phyloP scores from a whole-genome alignment of 2,797 vertebrate species.

The Anas bernieri region DNA sequence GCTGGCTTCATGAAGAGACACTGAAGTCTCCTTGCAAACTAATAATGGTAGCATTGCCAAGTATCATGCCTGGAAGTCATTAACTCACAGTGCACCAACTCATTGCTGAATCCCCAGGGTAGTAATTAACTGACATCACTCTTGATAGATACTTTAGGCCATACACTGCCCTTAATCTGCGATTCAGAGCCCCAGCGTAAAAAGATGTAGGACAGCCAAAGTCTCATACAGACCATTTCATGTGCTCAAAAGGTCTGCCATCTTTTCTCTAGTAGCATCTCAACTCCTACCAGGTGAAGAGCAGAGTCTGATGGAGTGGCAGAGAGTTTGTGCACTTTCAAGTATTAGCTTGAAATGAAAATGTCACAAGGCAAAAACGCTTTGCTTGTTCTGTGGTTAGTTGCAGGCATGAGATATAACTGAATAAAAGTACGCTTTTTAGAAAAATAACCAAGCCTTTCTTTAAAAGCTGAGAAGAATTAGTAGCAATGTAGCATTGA shows the following conservation, averaged over 20 bases:
- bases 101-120: not conserved
- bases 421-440: not conserved
- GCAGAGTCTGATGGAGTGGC: not conserved
- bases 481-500: not conserved
- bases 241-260: not conserved
- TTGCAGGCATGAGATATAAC: not conserved
- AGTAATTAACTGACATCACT: constrained; percentile 54
- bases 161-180: not conserved
- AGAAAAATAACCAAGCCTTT: not conserved
- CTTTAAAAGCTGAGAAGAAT: not conserved
- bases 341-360: not conserved
- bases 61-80: constrained; percentile 61
- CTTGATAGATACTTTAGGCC: not conserved
- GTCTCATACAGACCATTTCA: not conserved
- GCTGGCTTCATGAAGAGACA: not conserved
- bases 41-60: constrained; percentile 40
- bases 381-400: not conserved
- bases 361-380: not conserved
- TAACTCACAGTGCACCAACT: constrained; percentile 45
- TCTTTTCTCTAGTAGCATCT: not conserved
- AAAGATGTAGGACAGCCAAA: not conserved
- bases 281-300: not conserved
- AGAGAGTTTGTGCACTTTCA: not conserved
- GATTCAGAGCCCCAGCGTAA: not conserved
- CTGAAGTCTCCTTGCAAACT: constrained; percentile 36